A percentile compares a stretch with the other conserved stretches of the same genome.
Conservation (phyloP, 2,888 invertebrate genomes). For the Polylopha cassiicola region DNA sequence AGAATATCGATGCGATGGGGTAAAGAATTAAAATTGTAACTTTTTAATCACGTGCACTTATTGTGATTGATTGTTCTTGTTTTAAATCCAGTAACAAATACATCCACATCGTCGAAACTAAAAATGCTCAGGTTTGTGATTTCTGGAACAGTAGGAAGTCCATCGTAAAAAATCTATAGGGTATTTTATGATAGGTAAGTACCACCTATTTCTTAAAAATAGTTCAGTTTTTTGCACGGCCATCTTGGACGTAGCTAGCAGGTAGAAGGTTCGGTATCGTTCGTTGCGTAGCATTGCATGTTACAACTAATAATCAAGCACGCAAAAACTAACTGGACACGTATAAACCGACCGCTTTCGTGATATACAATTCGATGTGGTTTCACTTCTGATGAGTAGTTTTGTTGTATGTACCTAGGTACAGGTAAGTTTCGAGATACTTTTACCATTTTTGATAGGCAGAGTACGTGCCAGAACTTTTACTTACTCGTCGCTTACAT, state of each 20-base stretch:
- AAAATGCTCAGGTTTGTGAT: no score
- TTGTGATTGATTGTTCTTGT: no score
- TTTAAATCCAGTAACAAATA: no score
- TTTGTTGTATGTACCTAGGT: slow-evolving; percentile 33
- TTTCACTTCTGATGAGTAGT: slow-evolving; percentile 65
- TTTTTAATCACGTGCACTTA: no score
- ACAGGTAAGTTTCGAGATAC: slow-evolving; percentile 1
- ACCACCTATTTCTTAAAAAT: neutral
- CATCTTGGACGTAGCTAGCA: slow-evolving; percentile 24
- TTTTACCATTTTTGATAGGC: no score
- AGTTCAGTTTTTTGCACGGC: no score
- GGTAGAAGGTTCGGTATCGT: slow-evolving; percentile 21
- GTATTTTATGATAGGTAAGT: neutral
- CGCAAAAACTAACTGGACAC: slow-evolving; percentile 56
- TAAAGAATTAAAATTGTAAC: no score
- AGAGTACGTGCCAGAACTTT: no score
- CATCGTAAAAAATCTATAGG: no score
- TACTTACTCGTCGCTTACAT: no score
- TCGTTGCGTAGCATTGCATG: slow-evolving; percentile 52
- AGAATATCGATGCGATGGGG: slow-evolving; percentile 40
- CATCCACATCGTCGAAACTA: no score
- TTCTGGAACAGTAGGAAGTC: no score
- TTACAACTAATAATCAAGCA: slow-evolving; percentile 52
- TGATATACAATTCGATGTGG: slow-evolving; percentile 66
- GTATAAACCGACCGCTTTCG: slow-evolving; percentile 54